Conservation (phyloP, 1,140 invertebrate genomes). For the Eubasilissa regina region DNA sequence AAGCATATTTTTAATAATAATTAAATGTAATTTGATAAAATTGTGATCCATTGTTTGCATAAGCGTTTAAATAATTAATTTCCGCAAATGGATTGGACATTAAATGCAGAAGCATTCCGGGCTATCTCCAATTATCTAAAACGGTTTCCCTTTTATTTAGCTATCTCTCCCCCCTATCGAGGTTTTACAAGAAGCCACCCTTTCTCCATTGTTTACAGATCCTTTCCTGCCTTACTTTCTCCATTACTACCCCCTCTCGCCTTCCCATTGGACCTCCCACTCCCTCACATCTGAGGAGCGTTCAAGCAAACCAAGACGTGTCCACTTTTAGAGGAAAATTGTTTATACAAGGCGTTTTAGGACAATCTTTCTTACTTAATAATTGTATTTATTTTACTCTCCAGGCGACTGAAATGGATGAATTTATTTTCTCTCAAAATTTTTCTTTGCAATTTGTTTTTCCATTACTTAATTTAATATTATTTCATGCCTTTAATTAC, state of each 20-base stretch:
- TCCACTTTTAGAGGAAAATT: constrained; percentile 36
- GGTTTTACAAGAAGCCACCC: constrained; percentile 15
- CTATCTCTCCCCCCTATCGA: constrained; percentile 28
- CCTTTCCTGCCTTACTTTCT: constrained; percentile 13
- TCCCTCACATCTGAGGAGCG: constrained; percentile 27
- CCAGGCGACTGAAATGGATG: neutral
- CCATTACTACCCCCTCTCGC: constrained; percentile 26
- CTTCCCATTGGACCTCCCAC: constrained; percentile 1
- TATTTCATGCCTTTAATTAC: no score
- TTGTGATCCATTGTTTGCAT: constrained; percentile 14
- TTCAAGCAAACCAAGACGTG: constrained; percentile 37
- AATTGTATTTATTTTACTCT: constrained; percentile 1
- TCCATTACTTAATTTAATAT: no score
- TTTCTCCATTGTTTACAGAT: constrained; percentile 39
- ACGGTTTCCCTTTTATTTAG: constrained; percentile 48
- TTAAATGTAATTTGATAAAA: neutral
- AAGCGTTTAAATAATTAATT: constrained; percentile 13
- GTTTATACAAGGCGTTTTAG: constrained; percentile 16
- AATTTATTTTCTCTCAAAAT: no score
- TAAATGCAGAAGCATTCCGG: constrained; percentile 26
- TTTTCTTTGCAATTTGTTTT: no score
- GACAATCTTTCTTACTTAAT: constrained; percentile 12
- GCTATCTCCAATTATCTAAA: constrained; percentile 44
- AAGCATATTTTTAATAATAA: neutral
- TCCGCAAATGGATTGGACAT: constrained; percentile 36